Evolutionary conservation across 2,797 vertebrate genomes (phyloP), one percentile per base, ranked within the genome.

Genomic region (Lepus oiostolus): DNA sequence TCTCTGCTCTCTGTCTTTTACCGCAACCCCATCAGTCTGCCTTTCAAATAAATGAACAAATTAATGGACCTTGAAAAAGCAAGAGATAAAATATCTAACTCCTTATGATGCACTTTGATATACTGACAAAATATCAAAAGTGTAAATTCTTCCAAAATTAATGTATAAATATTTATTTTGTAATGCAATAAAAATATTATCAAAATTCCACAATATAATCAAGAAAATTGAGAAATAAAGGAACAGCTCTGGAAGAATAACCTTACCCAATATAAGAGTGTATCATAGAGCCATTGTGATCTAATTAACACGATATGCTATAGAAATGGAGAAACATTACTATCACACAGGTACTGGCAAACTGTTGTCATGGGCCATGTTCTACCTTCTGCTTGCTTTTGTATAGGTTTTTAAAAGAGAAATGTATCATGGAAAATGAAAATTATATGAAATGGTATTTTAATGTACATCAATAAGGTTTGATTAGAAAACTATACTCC

Each of bases 131-230:
- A 65, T 38, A 65, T 32, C 8, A 86, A 65, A 71, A 22, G 19
- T 71, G 12, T 82, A 86, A 90, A 90, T 72, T 76, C 17, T 92
- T 7, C 28, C 12, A 6, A 42, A 71, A 81, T 86, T 84, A 72
- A 28, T 38, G 10, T n/a, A 28, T 9, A 85, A 26, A 24, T 65
- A 16, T 92, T 92, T 85, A 54, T 63, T 85, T 76, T 42, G 70
- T 62, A 83, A 67, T 47, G 4, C 19, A 65, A 32, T 70, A 70
- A 84, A 82, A 32, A 52, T 65, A 24, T 67, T 67, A 60, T 32
- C 30, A 30, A 65, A 16, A 19, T 72, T 32, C 0, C 19, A 14
- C 13, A 77, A 24, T 32, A 42, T 67, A 90, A 58, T 2, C 3
- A 60, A 32, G 12, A 71, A 71, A 32, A 82, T 9, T n/a, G n/a